phyloP scores from a whole-genome alignment of 2,888 invertebrate genomes.

The Acronicta aceris region DNA sequence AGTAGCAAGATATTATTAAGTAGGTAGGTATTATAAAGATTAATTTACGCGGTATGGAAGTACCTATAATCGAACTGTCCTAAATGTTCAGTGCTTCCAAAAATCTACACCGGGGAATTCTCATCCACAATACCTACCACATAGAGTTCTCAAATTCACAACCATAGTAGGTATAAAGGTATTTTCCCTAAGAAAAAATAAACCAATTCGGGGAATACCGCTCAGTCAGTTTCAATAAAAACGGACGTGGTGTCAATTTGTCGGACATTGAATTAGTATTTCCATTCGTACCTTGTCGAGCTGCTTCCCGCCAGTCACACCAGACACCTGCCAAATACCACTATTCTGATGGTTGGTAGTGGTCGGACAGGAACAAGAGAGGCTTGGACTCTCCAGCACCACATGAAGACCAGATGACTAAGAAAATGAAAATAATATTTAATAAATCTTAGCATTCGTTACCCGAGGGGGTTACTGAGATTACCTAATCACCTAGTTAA shows the following conservation, averaged over 20 bases:
- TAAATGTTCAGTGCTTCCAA: too few species aligned
- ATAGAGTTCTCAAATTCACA: too few species aligned
- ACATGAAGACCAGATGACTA: slow-evolving; percentile 83
- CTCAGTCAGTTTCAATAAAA: not conserved
- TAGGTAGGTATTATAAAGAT: too few species aligned
- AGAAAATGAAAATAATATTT: slow-evolving; percentile 12
- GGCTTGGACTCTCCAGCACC: slow-evolving; percentile 73
- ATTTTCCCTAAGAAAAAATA: not conserved
- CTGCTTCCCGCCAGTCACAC: slow-evolving; percentile 79
- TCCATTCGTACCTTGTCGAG: slow-evolving; percentile 75
- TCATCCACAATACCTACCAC: too few species aligned
- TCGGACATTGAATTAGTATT: not conserved
- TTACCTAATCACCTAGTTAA: too few species aligned
- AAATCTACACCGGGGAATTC: too few species aligned
- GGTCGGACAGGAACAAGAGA: slow-evolving; percentile 79
- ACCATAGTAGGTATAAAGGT: too few species aligned
- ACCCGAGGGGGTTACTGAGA: too few species aligned
- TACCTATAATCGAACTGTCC: too few species aligned
- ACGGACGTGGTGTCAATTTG: not conserved
- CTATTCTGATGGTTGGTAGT: slow-evolving; percentile 73
- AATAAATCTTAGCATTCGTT: too few species aligned
- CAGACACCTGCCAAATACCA: slow-evolving; percentile 84
- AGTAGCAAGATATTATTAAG: too few species aligned
- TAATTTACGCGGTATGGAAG: too few species aligned
- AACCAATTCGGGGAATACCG: slow-evolving; percentile 1